phyloP scores from a whole-genome alignment of 2,888 invertebrate species.

The Sepiola atlantica region DNA sequence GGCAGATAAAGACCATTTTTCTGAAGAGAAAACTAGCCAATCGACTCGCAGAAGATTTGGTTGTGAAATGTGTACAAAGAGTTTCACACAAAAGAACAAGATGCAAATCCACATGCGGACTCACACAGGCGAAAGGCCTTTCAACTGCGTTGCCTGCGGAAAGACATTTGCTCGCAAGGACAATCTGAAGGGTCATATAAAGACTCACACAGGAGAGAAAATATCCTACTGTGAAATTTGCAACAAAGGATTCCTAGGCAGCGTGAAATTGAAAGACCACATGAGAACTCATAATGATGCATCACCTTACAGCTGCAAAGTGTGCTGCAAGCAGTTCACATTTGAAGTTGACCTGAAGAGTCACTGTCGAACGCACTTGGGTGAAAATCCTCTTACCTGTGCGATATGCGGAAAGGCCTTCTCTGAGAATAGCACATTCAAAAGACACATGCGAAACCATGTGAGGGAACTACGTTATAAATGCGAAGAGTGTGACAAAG shows the following conservation, averaged over 20 bases:
- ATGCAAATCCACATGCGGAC: not conserved
- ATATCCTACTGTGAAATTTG: slow-evolving; percentile 50
- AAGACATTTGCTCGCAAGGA: slow-evolving; percentile 53
- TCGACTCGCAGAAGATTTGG: not conserved
- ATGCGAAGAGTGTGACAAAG: slow-evolving; percentile 68
- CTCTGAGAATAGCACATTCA: slow-evolving; percentile 60
- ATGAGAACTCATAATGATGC: slow-evolving; percentile 43
- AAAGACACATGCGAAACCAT: slow-evolving; percentile 47
- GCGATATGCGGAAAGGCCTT: slow-evolving; percentile 71
- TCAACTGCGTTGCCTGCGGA: slow-evolving; percentile 53
- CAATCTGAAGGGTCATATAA: slow-evolving; percentile 54
- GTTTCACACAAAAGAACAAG: not conserved
- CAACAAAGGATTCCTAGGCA: slow-evolving; percentile 40
- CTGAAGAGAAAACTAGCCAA: not conserved
- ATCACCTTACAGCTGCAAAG: slow-evolving; percentile 49
- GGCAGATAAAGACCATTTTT: not conserved
- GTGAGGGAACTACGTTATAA: slow-evolving; percentile 73
- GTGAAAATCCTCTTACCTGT: slow-evolving; percentile 74
- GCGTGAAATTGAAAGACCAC: not conserved
- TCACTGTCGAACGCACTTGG: slow-evolving; percentile 74
- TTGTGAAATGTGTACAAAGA: not conserved
- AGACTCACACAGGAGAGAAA: slow-evolving; percentile 53
- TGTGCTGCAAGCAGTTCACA: slow-evolving; percentile 49
- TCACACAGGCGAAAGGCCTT: too few relatives aligned
- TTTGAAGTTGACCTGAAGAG: slow-evolving; percentile 48